Base-by-base conservation (phyloP, 2,797 vertebrate genomes). In the Hypotaenidia philippensis region DNA sequence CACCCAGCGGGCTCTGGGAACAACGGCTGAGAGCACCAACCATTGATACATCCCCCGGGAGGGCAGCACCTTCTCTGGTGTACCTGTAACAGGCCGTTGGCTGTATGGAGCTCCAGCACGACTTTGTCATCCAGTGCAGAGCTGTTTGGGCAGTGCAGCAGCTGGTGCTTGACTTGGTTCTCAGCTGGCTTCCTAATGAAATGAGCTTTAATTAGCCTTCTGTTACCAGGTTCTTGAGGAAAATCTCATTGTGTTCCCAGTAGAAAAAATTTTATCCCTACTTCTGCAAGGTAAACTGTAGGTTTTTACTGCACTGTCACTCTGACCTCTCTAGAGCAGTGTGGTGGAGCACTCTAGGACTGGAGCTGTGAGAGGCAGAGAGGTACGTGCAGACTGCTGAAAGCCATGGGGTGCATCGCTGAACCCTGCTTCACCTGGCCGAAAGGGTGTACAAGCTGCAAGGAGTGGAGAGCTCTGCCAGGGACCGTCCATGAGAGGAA, bases 391-490 rank as follows among this genome's bases (percentile, higher is more conserved):
- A 1, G 44, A 2, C 7, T 8, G 36, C 64, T 27, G 50, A 22
- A 27, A 27, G 50, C 66, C 2, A 0, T 8, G 6, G 63, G 26
- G 12, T 31, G 26, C 50, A 0, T 11, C 21, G 52, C 77, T 20
- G 63, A 6, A 17, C 74, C 38, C 8, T 1, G 0, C 53, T 18
- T 23, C 7, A 1, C 11, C 41, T 21, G 8, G 0, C 50, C 3
- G 22, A 2, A 8, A 21, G 19, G 50, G 11, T 21, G 25, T n/a
- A 3, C 70, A 2, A 5, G 20, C 63, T 15, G 70, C 68, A 31
- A 20, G 64, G 26, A 26, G 2, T 1, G 17, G 57, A 32, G 38
- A 14, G 31, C 44, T 29, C 60, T 34, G 40, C 40, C 31, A 12
- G 19, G 59, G 41, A 26, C 14, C 18, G 1, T 18, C 38, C 11